Percentiles rank a stretch among this genome's conserved stretches.
These are phyloP conservation scores for Cotesia glomerata DNA, from an alignment of 1,140 invertebrate species.

Conservation along the genomic window DNA sequence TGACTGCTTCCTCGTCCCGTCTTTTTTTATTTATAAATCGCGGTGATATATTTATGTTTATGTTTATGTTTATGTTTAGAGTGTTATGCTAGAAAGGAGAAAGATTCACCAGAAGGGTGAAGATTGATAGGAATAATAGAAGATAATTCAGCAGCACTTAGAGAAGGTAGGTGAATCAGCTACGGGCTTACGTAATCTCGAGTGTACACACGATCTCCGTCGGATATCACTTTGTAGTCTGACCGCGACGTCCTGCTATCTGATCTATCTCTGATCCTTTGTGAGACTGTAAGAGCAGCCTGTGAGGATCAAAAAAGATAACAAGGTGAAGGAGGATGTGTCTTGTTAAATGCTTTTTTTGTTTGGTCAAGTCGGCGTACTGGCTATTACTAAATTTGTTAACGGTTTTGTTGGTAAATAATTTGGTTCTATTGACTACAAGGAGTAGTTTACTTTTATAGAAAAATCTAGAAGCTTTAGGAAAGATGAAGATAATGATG, in stretches of 20 bases:
- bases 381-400: too few species aligned
- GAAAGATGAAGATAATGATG: too few species aligned
- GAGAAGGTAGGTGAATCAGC: slow-evolving; percentile 29
- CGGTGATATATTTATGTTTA: neutral
- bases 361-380: too few species aligned
- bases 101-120: too few species aligned
- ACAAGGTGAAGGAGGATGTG: neutral
- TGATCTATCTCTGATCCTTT: slow-evolving; percentile 48
- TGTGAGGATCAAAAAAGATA: neutral
- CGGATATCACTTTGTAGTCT: slow-evolving; percentile 57
- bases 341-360: neutral
- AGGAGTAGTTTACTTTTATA: too few species aligned
- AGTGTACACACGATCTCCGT: slow-evolving; percentile 47
- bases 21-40: neutral
- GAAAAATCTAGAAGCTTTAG: too few species aligned
- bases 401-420: too few species aligned
- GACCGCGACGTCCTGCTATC: slow-evolving; percentile 47
- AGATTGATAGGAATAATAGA: too few species aligned
- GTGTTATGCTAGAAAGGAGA: too few species aligned
- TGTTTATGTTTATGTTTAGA: neutral
- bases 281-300: slow-evolving; percentile 37
- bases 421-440: too few species aligned
- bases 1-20: neutral
- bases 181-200: slow-evolving; percentile 49
- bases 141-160: too few species aligned